These are phyloP conservation scores for Micromesistius poutassou DNA, from an alignment of 2,797 vertebrate species.

Conservation along the genomic window DNA sequence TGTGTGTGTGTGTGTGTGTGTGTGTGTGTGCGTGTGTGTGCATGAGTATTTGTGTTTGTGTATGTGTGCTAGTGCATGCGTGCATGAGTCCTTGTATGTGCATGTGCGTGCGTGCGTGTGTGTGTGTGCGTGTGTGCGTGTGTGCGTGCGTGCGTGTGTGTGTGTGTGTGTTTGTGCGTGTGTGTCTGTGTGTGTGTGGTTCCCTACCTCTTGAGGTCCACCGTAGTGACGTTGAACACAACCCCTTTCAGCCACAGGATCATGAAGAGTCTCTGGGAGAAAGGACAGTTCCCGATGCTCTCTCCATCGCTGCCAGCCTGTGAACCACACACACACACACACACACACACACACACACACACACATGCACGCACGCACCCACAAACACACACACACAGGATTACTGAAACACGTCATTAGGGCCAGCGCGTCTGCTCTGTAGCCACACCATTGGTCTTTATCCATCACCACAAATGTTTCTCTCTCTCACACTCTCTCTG, in stretches of 20 bases:
- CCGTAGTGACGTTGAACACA: conserved; percentile 97
- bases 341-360: not conserved
- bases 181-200: not conserved
- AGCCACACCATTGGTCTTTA: too few relatives aligned
- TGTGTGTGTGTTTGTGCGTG: not conserved
- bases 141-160: not conserved
- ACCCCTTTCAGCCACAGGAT: conserved; percentile 99
- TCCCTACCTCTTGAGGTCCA: conserved; percentile 91
- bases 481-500: conserved; percentile 86
- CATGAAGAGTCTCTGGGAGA: conserved; percentile 98
- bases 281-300: conserved; percentile 97
- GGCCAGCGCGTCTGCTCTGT: too few relatives aligned
- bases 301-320: conserved; percentile 96
- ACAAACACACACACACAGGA: not conserved
- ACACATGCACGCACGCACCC: not conserved
- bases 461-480: too few relatives aligned
- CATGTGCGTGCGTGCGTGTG: not conserved
- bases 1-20: not conserved
- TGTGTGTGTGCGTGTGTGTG: not conserved
- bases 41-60: conserved; percentile 3
- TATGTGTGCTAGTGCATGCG: conserved; percentile 5
- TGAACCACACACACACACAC: not conserved
- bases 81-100: conserved; percentile 4
- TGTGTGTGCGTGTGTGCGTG: not conserved
- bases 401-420: too few relatives aligned